Evolutionary conservation across 2,113 vertebrate species (phyloP).

Genomic region (Penelope pileata): DNA sequence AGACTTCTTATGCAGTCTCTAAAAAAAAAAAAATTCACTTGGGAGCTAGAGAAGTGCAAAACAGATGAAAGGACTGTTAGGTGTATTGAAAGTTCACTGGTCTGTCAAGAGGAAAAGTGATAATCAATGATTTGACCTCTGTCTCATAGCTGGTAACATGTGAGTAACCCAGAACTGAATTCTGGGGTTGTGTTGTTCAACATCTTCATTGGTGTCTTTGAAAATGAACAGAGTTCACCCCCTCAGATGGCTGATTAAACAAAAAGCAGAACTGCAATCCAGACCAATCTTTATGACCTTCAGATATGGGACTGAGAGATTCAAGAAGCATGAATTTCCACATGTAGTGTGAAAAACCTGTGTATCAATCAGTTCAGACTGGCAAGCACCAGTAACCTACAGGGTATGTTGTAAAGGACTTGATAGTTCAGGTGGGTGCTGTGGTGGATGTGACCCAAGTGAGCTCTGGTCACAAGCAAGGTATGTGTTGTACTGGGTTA

Average conservation of each 20-base stretch:
- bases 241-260: neutral
- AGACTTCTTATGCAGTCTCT: neutral
- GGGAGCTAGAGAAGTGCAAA: neutral
- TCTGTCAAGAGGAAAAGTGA: neutral
- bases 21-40: neutral
- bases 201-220: rapidly evolving
- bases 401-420: neutral
- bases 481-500: neutral
- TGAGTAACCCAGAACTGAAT: neutral
- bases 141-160: rapidly evolving
- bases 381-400: neutral
- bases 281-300: neutral
- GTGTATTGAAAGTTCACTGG: neutral
- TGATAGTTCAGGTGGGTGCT: neutral
- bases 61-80: neutral
- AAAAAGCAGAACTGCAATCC: neutral
- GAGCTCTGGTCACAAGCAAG: neutral
- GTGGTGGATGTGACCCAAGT: neutral
- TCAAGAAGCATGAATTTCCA: neutral
- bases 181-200: neutral
- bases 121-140: neutral
- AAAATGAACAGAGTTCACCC: neutral
- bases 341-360: rapidly evolving
- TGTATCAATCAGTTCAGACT: neutral
- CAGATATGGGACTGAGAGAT: neutral